Evolutionary conservation across 2,888 invertebrate genomes (phyloP).

Genomic region (Gryllus longicercus): DNA sequence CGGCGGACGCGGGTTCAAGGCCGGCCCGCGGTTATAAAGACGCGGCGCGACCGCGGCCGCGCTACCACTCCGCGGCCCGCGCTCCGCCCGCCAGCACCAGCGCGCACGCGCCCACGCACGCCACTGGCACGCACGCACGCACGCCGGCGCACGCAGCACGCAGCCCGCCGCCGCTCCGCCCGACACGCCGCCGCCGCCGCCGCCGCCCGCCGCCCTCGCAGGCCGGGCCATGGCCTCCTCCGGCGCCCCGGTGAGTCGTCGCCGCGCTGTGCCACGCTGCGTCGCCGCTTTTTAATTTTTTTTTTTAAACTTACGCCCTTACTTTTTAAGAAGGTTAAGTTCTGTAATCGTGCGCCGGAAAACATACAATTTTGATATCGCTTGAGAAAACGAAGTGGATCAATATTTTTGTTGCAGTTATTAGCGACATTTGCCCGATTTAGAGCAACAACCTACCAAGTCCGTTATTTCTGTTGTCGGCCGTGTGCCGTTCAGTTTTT

Average conservation of each 20-base stretch:
- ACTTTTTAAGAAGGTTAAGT: no score
- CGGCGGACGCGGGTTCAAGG: neutral
- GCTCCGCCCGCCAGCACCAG: neutral
- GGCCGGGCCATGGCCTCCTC: neutral
- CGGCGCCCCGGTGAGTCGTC: neutral
- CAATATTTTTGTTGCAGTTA: no score
- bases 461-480: no score
- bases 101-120: neutral
- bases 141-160: neutral
- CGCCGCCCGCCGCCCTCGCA: neutral
- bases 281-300: no score
- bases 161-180: neutral
- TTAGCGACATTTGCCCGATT: no score
- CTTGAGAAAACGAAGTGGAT: no score
- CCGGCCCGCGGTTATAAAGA: conserved; percentile 1
- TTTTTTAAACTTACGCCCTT: no score
- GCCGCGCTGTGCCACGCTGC: neutral
- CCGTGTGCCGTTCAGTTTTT: no score
- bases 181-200: neutral
- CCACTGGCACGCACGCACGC: neutral
- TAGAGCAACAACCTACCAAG: no score
- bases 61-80: neutral
- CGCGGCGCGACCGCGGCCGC: neutral
- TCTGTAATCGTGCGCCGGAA: no score
- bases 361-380: no score